Base-by-base conservation (phyloP, 2,113 vertebrate genomes). In the Mirza zaza region DNA sequence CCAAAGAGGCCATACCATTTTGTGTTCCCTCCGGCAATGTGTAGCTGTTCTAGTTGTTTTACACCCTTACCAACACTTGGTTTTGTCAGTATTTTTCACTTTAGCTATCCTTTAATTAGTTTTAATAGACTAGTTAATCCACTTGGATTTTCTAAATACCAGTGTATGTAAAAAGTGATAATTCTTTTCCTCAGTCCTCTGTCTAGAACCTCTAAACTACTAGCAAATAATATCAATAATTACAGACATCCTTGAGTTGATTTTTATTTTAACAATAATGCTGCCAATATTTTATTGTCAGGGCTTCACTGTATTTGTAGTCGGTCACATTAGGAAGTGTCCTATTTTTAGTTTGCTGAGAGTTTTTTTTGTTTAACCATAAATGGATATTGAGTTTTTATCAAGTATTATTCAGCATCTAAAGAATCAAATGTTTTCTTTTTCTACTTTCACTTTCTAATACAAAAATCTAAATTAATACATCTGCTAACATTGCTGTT, bases 91-190 rank as follows among this genome's bases (percentile, higher is more conserved):
- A 65, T 52, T 87, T 65, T 73, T 61, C 32, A 63, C 48, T 92
- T 63, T 75, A 81, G 39, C 36, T 45, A 39, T 65, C 45, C 48
- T 34, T 63, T 55, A 20, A 36, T 63, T 84, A 90, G 36, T 42
- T 95, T 70, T 87, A 76, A 63, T 15, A 67, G n/a, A 73, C 48
- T 61, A 71, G 14, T 27, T 88, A 83, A 89, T 39, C 92, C 23
- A 81, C n/a, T 95, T 76, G 87, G 21, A 91, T 91, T 91, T 95
- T 91, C 57, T 87, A 84, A 96, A 84, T 87, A 87, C 63, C 4
- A 90, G 61, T 48, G 79, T 50, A 92, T n/a, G 21, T 23, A 83
- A 68, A 87, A 12, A 85, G 45, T 80, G 4, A 32, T 61, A 79
- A 27, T 87, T 68, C 36, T 75, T 91, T 91, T 94, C 90, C 65